Conservation (phyloP, 2,113 vertebrate species). For the Thinocorus orbignyianus region DNA sequence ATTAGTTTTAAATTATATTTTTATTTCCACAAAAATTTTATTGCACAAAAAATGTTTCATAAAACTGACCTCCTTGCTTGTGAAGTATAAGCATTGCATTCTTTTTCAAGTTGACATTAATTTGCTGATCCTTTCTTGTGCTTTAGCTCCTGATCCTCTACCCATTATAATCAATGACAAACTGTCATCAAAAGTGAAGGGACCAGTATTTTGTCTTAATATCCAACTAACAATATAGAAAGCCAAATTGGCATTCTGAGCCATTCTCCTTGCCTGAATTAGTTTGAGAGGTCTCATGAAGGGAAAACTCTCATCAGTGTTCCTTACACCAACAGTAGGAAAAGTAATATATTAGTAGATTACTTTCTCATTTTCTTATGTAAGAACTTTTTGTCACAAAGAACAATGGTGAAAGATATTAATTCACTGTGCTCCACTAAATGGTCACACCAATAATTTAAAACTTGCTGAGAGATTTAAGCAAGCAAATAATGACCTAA, state of each 20-base stretch:
- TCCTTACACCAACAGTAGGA: neutral
- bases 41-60: neutral
- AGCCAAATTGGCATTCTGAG: neutral
- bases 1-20: neutral
- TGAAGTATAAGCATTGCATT: neutral
- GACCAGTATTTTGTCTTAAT: neutral
- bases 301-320: neutral
- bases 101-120: neutral
- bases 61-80: neutral
- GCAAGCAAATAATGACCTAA: neutral
- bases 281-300: neutral
- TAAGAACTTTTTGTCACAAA: neutral
- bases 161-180: neutral
- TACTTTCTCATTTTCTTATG: neutral
- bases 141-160: neutral
- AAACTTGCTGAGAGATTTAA: neutral
- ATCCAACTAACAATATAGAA: neutral
- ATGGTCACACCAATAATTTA: neutral
- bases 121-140: neutral
- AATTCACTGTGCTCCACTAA: neutral
- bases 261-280: neutral
- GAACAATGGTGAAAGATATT: neutral
- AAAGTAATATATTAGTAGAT: neutral
- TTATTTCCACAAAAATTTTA: neutral
- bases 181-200: neutral